phyloP scores from a whole-genome alignment of 2,797 vertebrate species.

The Rhyacichthys aspro region DNA sequence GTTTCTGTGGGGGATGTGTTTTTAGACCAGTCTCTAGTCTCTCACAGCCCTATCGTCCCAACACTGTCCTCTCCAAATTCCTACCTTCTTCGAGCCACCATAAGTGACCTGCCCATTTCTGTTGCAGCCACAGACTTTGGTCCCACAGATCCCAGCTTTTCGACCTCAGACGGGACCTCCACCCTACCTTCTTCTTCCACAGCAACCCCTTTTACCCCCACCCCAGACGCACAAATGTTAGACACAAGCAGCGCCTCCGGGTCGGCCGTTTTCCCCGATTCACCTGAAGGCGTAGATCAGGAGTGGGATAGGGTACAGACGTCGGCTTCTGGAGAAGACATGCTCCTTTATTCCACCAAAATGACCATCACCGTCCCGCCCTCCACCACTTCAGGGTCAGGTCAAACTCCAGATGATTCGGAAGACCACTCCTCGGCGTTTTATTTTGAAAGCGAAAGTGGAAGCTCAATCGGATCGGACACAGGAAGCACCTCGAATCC shows the following conservation, averaged over 20 bases:
- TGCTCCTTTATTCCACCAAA: conserved; percentile 55
- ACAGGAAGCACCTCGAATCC: conserved; percentile 24
- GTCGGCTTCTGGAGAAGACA: conserved; percentile 77
- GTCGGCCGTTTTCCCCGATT: conserved; percentile 81
- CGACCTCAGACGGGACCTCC: conserved; percentile 68
- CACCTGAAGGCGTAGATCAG: conserved; percentile 82
- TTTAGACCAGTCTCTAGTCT: conserved; percentile 54
- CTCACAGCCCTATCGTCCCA: conserved; percentile 61
- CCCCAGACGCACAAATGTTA: conserved; percentile 76
- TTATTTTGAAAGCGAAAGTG: conserved; percentile 81
- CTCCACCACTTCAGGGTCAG: conserved; percentile 38
- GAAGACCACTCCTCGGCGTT: conserved; percentile 75
- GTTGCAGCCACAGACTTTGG: conserved; percentile 74
- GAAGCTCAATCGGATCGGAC: conserved; percentile 53
- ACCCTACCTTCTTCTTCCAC: conserved; percentile 70
- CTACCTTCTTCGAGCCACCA: conserved; percentile 62
- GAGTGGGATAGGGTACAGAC: conserved; percentile 80
- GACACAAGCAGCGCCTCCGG: conserved; percentile 84
- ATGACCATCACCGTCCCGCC: conserved; percentile 28
- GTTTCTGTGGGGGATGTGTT: conserved; percentile 52
- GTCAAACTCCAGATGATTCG: conserved; percentile 52
- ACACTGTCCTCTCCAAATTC: conserved; percentile 55
- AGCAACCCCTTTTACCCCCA: conserved; percentile 69
- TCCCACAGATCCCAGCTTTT: conserved; percentile 66
- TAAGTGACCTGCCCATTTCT: conserved; percentile 78